These are phyloP conservation scores for Trichonephila clavipes DNA, from an alignment of 1,140 invertebrate genomes.

Conservation along the genomic window DNA sequence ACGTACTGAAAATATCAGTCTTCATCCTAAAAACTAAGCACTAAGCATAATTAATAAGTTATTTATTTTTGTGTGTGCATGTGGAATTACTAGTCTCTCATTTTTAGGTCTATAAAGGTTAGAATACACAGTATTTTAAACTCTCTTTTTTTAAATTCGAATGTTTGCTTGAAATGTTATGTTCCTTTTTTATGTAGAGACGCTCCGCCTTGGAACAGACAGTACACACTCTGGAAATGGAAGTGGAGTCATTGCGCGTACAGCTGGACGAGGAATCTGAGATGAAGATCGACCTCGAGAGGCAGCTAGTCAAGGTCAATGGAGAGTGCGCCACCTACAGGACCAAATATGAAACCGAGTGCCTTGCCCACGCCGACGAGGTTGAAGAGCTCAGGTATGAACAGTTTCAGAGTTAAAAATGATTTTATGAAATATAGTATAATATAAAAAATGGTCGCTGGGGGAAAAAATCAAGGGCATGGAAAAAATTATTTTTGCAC, in stretches of 20 bases:
- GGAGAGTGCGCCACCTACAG: constrained; percentile 93
- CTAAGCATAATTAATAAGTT: no score
- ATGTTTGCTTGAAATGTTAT: background rate
- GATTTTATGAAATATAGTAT: no score
- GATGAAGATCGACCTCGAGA: constrained; percentile 95
- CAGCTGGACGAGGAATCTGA: constrained; percentile 98
- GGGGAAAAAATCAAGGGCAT: no score
- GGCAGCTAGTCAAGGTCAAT: constrained; percentile 94
- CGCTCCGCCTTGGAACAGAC: constrained; percentile 92
- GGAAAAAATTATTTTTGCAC: no score
- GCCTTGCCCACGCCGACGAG: constrained; percentile 93
- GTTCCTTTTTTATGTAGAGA: constrained; percentile 83
- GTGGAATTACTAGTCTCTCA: no score
- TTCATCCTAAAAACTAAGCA: no score
- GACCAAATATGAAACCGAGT: constrained; percentile 95
- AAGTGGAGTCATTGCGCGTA: constrained; percentile 94
- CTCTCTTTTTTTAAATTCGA: background rate
- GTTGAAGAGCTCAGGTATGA: constrained; percentile 90
- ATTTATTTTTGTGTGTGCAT: no score
- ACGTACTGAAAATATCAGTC: no score
- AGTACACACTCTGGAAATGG: constrained; percentile 93
- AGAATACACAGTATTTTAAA: background rate
- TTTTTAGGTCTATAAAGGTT: no score
- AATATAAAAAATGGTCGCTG: no score
- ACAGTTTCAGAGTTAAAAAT: no score